Conservation (phyloP, 1,140 invertebrate species). For the Pseudomyrmex concolor region DNA sequence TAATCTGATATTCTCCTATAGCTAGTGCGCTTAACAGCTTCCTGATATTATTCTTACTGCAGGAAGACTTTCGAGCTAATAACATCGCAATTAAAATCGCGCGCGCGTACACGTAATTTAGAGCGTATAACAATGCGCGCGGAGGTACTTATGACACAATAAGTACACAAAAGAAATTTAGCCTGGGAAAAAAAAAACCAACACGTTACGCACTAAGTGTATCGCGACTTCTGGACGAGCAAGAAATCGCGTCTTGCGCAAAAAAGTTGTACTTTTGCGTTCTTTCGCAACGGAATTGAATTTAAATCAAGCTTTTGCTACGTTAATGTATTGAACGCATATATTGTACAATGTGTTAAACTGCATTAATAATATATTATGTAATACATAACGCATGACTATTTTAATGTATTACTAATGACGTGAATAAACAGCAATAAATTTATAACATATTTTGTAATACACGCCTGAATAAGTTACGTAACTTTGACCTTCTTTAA, state of each 20-base stretch:
- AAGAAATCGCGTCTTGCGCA: not conserved
- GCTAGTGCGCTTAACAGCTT: constrained; percentile 38
- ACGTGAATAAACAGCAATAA: not conserved
- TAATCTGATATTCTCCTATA: constrained; percentile 39
- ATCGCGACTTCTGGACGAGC: not conserved
- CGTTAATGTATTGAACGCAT: no score
- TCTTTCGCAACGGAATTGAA: not conserved
- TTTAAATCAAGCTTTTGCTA: not conserved
- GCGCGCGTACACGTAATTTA: constrained; percentile 2
- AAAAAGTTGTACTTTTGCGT: not conserved
- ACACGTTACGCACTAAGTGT: not conserved
- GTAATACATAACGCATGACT: not conserved
- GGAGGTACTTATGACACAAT: constrained; percentile 54
- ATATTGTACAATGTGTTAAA: not conserved
- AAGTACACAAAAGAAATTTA: constrained; percentile 20
- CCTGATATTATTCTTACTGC: constrained; percentile 38
- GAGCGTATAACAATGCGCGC: constrained; percentile 26
- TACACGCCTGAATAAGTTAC: constrained; percentile 1
- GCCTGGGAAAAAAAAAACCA: constrained; percentile 10
- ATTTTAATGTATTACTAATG: constrained; percentile 2
- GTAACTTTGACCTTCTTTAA: not conserved
- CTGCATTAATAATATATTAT: not conserved
- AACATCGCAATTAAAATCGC: constrained; percentile 18
- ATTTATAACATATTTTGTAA: not conserved
- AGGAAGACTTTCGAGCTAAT: constrained; percentile 48